Evolutionary conservation across 2,113 vertebrate genomes (phyloP).

Genomic region (Cromileptes altivelis): DNA sequence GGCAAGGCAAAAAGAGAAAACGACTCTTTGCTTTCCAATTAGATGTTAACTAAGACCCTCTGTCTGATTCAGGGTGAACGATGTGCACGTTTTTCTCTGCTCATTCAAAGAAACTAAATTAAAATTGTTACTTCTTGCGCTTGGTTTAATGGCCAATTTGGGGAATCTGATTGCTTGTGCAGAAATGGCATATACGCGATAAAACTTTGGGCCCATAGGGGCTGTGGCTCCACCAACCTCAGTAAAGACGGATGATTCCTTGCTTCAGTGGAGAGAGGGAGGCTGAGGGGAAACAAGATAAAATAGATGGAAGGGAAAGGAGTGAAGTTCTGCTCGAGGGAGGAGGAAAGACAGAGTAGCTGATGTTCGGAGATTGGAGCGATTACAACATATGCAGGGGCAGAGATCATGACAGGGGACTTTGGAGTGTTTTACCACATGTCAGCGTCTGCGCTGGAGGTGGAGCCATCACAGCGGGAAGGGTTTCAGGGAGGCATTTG

Average conservation of each 20-base stretch:
- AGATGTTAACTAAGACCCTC: slow-evolving; percentile 39
- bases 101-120: slow-evolving; percentile 63
- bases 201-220: slow-evolving; percentile 58
- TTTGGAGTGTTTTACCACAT: slow-evolving; percentile 29
- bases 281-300: slow-evolving; percentile 50
- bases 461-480: slow-evolving; percentile 27
- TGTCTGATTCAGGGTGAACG: slow-evolving; percentile 47
- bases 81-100: slow-evolving; percentile 37
- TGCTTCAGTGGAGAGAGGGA: slow-evolving; percentile 56
- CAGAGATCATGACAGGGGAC: slow-evolving; percentile 42
- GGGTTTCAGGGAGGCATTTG: slow-evolving; percentile 11
- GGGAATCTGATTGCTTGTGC: slow-evolving; percentile 72
- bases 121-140: slow-evolving; percentile 61
- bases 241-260: slow-evolving; percentile 65
- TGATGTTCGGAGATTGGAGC: slow-evolving; percentile 55
- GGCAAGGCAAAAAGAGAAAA: slow-evolving; percentile 30
- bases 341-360: slow-evolving; percentile 19
- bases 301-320: slow-evolving; percentile 58
- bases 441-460: slow-evolving; percentile 45
- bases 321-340: slow-evolving; percentile 47
- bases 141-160: slow-evolving; percentile 73
- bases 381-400: slow-evolving; percentile 51
- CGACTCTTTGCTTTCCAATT: slow-evolving; percentile 42
- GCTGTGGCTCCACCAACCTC: slow-evolving; percentile 54
- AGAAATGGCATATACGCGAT: slow-evolving; percentile 67